These are phyloP conservation scores for Caenorhabditis inopinata DNA, from an alignment of 1,140 invertebrate species.

Conservation along the genomic window DNA sequence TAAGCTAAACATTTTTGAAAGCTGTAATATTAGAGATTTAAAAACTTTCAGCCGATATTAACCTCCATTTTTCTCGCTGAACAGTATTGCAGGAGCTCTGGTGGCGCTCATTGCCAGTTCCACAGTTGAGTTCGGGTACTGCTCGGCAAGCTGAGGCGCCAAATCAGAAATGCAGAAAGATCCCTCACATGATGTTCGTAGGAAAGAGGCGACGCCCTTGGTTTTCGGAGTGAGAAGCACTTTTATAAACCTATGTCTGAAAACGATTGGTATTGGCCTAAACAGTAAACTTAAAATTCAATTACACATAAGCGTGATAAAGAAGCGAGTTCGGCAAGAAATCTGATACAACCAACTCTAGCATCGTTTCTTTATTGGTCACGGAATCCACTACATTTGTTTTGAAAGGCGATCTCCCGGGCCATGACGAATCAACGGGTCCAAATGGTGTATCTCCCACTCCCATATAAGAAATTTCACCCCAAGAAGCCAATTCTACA, in stretches of 20 bases:
- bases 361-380: slow-evolving; percentile 30
- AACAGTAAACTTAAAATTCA: not conserved
- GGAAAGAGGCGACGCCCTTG: slow-evolving; percentile 24
- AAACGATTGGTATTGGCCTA: not conserved
- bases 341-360: slow-evolving; percentile 44
- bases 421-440: slow-evolving; percentile 43
- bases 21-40: not conserved
- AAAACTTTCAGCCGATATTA: not conserved
- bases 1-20: not conserved
- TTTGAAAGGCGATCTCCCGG: slow-evolving; percentile 6
- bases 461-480: slow-evolving; percentile 50
- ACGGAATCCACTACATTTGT: slow-evolving; percentile 23
- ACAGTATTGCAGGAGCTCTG: slow-evolving; percentile 37
- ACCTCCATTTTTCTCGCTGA: slow-evolving; percentile 44
- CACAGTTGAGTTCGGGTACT: slow-evolving; percentile 37
- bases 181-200: slow-evolving; percentile 29
- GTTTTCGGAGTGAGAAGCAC: slow-evolving; percentile 19
- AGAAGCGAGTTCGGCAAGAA: slow-evolving; percentile 52
- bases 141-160: slow-evolving; percentile 32
- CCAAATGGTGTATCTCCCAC: slow-evolving; percentile 50
- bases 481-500: slow-evolving; percentile 48
- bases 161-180: slow-evolving; percentile 41
- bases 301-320: slow-evolving; percentile 53
- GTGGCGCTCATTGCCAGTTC: slow-evolving; percentile 39
- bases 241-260: slow-evolving; percentile 24